A percentile compares a stretch with the other conserved stretches of the same genome.
phyloP scores from a whole-genome alignment of 2,113 vertebrate species.

The zebrafish (Danio rerio) region DNA sequence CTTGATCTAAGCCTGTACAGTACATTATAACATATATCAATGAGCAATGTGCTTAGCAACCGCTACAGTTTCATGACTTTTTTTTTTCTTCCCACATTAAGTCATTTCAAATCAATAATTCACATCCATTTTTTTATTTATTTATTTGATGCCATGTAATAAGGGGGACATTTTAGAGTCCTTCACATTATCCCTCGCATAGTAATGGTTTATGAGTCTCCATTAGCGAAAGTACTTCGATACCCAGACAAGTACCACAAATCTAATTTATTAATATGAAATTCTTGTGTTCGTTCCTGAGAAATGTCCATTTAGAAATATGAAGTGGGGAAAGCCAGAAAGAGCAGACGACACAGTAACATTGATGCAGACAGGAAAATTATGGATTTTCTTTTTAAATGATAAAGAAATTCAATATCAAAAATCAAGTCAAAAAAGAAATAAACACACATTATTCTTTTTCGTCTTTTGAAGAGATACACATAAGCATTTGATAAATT shows the following conservation, averaged over 20 bases:
- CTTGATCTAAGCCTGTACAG: no score
- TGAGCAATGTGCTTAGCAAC: slow-evolving; percentile 1
- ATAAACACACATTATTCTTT: no score
- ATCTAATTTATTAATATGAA: not conserved
- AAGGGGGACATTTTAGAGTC: not conserved
- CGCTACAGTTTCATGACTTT: no score
- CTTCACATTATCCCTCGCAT: not conserved
- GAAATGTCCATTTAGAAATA: not conserved
- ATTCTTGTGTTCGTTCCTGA: not conserved
- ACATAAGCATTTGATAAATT: no score
- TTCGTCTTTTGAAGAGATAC: no score
- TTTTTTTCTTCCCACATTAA: not conserved
- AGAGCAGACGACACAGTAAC: not conserved
- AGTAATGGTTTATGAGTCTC: not conserved
- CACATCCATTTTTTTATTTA: slow-evolving; percentile 11
- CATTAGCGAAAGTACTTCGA: not conserved
- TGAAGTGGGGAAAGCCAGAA: not conserved
- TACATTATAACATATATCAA: not conserved
- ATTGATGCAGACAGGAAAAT: not conserved
- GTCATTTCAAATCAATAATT: not conserved
- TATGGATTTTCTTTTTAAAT: not conserved
- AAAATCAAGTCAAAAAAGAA: no score
- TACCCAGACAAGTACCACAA: not conserved
- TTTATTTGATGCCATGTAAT: not conserved
- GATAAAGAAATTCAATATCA: no score